These are phyloP conservation scores for Taenaris catops DNA, from an alignment of 2,888 invertebrate species.

Conservation along the genomic window DNA sequence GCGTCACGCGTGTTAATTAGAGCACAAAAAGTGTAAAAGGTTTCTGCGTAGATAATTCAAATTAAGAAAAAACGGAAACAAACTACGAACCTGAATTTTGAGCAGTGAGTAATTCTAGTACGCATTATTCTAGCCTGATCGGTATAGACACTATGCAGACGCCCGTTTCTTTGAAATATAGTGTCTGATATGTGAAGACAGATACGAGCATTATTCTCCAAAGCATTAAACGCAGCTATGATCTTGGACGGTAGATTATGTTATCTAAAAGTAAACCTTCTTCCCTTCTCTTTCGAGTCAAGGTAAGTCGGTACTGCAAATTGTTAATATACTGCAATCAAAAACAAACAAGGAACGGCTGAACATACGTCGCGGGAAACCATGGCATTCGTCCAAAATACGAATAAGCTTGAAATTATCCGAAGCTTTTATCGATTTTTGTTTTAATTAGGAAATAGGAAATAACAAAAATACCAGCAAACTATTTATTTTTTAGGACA, in stretches of 20 bases:
- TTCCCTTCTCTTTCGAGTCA: neutral
- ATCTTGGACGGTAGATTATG: conserved; percentile 1
- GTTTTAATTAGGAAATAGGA: conserved; percentile 12
- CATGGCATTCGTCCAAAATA: conserved; percentile 40
- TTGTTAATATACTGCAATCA: conserved; percentile 20
- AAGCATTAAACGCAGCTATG: conserved; percentile 27
- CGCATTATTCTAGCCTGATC: conserved; percentile 21
- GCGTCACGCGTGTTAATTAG: too few species aligned
- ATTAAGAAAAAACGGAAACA: neutral
- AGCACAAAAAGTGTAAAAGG: neutral
- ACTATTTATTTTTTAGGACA: too few species aligned
- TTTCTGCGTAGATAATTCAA: neutral
- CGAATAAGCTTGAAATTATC: conserved; percentile 31
- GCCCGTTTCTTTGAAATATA: conserved; percentile 33
- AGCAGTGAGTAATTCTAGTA: conserved; percentile 17
- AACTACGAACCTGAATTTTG: conserved; percentile 11
- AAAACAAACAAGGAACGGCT: conserved; percentile 12
- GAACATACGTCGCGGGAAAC: conserved; percentile 28
- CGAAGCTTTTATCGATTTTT: conserved; percentile 20
- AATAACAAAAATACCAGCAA: too few species aligned
- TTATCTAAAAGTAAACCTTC: conserved; percentile 16
- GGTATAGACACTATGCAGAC: conserved; percentile 41
- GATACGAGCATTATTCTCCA: conserved; percentile 30
- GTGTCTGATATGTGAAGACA: conserved; percentile 38
- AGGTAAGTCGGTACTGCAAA: conserved; percentile 8